Base-by-base conservation (phyloP, 2,113 vertebrate genomes). In the Microcebus jonahi region DNA sequence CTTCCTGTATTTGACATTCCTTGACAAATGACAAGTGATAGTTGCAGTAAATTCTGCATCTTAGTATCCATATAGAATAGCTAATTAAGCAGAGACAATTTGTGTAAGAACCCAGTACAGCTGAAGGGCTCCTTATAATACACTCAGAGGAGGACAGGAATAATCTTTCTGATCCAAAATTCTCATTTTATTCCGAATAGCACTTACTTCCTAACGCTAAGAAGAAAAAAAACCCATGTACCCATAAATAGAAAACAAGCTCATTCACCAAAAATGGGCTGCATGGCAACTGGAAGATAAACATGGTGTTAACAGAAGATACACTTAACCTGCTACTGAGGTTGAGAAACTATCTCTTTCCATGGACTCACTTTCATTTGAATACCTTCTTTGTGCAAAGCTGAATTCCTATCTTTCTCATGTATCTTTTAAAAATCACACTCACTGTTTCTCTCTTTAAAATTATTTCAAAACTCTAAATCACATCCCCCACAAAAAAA, bases 1-100 rank as follows among this genome's bases (percentile, higher is more conserved):
- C 91, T 96, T 97, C 96, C 96, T 96, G 86, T 86, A 94, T 86
- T 97, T 96, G 90, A 94, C 96, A 97, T 96, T 97, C 95, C 93
- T 89, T 88, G 70, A 80, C 67, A 95, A 92, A 94, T 57, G 90
- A 82, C 90, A 86, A 96, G 67, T 67, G 88, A 89, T 53, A 63
- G 55, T 6, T 88, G 57, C 21, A 86, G 63, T 34, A 48, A 87
- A 79, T 65, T 53, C 96, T 91, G 71, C 13, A 42, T 80, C 90
- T 77, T 57, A 67, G 77, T 90, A 80, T 80, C 50, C 92, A 73
- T 2, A 15, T 0, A 6, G 36, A 90, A 73, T 10, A 59, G 85
- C 61, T 94, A 70, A 90, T 96, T 92, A 97, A 88, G 82, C 83
- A 55, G 91, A 95, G 85, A 90, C 36, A 14, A 36, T 90, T 75